Base-by-base conservation (phyloP, 2,113 vertebrate genomes). In the Orientallactaga bullata region DNA sequence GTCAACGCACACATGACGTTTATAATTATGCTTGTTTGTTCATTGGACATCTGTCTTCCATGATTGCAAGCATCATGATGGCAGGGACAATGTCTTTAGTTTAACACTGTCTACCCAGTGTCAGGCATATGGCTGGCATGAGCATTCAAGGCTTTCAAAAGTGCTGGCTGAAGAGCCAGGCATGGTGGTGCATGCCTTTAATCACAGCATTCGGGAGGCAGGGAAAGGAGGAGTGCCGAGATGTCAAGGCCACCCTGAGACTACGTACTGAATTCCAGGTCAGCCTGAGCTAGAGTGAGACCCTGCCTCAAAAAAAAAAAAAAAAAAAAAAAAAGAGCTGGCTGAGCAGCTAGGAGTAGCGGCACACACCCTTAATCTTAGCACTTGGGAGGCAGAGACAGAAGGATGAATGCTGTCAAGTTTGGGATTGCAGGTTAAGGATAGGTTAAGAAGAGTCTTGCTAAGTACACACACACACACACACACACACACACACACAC, bases 21-120 rank as follows among this genome's bases (percentile, higher is more conserved):
- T n/a, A 58, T 61, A 60, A 61, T 79, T 77, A 23, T 55, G 30
- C 78, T 58, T 37, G 0, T 85, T 82, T 35, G 78, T 24, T 65
- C 28, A 77, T 85, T n/a, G 66, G 63, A 60, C 74, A 85, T n/a
- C 32, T 73, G 51, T 83, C 81, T 93, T 78, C 35, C 32, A 84
- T 39, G 26, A 91, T 63, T 87, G 58, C 5, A 68, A 88, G 71
- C 35, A 84, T 32, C 32, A 72, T 66, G 32, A 32, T 28, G 47
- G 39, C 82, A 81, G n/a, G 20, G 20, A 71, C 58, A 42, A 30
- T 60, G 9, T 89, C 65, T 91, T 94, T 88, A 74, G 68, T 68
- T 35, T 66, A 58, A 80, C 11, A 77, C 16, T 71, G 26, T 69
- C 79, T 39, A 7, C 60, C 58, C 73, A 91, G 21, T 42, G 51